Evolutionary conservation across 2,888 invertebrate species (phyloP).

Genomic region (Gandaritis pyraliata): DNA sequence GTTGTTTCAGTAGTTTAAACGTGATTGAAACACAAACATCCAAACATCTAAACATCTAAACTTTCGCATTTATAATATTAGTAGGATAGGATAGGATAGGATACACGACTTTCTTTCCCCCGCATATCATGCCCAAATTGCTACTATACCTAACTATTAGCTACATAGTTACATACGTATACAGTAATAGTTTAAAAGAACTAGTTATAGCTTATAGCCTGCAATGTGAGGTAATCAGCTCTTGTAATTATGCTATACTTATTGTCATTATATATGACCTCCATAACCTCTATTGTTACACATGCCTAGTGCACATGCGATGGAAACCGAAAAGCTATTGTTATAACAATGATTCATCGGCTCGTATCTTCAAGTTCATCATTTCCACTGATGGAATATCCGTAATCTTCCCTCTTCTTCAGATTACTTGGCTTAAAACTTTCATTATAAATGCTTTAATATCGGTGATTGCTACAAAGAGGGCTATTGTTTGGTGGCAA

Average conservation of each 20-base stretch:
- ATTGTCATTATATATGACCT: slow-evolving; percentile 13
- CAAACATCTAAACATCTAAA: too few species aligned
- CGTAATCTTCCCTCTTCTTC: neutral
- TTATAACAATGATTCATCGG: slow-evolving; percentile 8
- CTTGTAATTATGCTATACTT: slow-evolving; percentile 2
- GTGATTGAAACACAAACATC: too few species aligned
- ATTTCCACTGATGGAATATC: neutral
- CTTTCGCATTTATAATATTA: too few species aligned
- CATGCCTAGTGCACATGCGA: slow-evolving; percentile 7
- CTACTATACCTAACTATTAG: too few species aligned
- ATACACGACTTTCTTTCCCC: too few species aligned
- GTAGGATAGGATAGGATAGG: too few species aligned
- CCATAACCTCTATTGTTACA: slow-evolving; percentile 17
- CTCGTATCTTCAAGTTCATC: slow-evolving; percentile 13
- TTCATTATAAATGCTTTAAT: neutral
- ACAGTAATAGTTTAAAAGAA: too few species aligned
- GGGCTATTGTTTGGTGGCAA: too few species aligned
- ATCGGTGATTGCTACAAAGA: neutral
- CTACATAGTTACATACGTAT: too few species aligned
- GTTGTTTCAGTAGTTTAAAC: too few species aligned
- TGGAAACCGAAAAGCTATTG: slow-evolving; percentile 16
- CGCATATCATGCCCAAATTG: too few species aligned
- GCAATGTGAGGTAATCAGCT: slow-evolving; percentile 5
- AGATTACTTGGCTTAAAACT: too few species aligned
- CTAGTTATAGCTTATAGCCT: neutral